Percentiles rank a stretch among this genome's conserved stretches.
Conservation (phyloP, 1,140 invertebrate species). For the Drosophila varians region DNA sequence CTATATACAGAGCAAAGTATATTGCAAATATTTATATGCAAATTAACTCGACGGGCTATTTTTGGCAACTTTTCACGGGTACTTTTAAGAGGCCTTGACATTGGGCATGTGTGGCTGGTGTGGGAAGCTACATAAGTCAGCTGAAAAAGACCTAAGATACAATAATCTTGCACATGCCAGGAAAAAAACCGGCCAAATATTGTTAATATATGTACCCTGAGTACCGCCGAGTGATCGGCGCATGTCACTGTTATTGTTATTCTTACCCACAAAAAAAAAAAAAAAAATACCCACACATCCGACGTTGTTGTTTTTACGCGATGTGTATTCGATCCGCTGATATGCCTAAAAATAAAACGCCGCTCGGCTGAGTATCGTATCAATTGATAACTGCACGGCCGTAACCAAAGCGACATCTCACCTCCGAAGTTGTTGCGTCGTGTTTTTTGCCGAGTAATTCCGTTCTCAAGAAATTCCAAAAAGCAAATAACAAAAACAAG, state of each 20-base stretch:
- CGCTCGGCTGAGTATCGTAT: conserved; percentile 33
- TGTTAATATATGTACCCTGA: conserved; percentile 6
- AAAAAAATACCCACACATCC: conserved; percentile 4
- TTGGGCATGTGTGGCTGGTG: conserved; percentile 50
- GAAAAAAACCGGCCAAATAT: conserved; percentile 50
- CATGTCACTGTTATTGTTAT: conserved; percentile 57
- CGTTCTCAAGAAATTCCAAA: conserved; percentile 9
- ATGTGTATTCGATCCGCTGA: conserved; percentile 29
- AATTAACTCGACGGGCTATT: conserved; percentile 27
- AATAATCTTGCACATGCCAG: conserved; percentile 33
- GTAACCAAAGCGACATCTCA: conserved; percentile 5
- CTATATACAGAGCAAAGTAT: conserved; percentile 10
- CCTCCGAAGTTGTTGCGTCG: background rate
- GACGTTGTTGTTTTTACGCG: conserved; percentile 4
- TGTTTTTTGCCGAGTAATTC: conserved; percentile 22
- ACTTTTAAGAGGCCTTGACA: conserved; percentile 51
- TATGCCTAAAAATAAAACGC: conserved; percentile 61
- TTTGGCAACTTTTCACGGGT: conserved; percentile 27
- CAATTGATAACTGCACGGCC: conserved; percentile 61
- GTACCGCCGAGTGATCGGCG: conserved; percentile 24
- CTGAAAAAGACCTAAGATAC: conserved; percentile 21
- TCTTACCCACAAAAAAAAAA: conserved; percentile 56
- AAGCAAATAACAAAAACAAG: conserved; percentile 2
- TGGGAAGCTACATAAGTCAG: conserved; percentile 21
- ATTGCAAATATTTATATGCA: conserved; percentile 42